Evolutionary conservation across 2,113 vertebrate species (phyloP).

Genomic region (Albula goreensis): DNA sequence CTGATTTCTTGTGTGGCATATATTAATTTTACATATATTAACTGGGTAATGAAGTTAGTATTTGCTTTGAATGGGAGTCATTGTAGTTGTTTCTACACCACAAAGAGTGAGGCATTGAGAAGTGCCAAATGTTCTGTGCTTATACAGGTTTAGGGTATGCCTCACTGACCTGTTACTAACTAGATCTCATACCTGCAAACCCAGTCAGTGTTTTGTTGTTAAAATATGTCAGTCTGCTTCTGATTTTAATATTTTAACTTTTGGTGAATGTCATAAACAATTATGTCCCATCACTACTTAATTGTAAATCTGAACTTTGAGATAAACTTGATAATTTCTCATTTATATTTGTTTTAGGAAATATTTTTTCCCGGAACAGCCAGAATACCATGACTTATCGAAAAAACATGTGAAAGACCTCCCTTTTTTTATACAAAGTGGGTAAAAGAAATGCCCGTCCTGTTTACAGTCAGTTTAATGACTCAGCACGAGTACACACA

Average conservation of each 20-base stretch:
- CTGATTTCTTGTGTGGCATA: no score
- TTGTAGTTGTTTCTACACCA: no score
- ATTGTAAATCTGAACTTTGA: conserved; percentile 50
- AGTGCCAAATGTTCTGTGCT: no score
- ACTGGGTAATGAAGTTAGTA: no score
- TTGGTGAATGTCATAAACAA: no score
- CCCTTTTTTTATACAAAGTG: background rate
- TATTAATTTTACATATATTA: no score
- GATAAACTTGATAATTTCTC: conserved; percentile 60
- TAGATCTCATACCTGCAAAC: no score
- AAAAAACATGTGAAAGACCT: background rate
- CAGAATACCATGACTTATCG: background rate
- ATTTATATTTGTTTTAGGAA: conserved; percentile 56
- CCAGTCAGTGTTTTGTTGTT: background rate
- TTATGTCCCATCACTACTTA: conserved; percentile 49
- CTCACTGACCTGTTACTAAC: no score
- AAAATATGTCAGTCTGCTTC: background rate
- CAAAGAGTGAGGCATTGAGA: no score
- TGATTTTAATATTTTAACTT: conserved; percentile 17
- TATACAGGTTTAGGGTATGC: no score
- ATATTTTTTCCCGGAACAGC: conserved; percentile 53
- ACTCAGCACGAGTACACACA: background rate
- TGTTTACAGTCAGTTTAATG: conserved; percentile 7
- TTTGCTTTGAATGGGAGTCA: no score
- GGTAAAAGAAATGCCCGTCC: background rate